These are phyloP conservation scores for Phyllotreta striolata DNA, from an alignment of 2,888 invertebrate species.

Conservation along the genomic window DNA sequence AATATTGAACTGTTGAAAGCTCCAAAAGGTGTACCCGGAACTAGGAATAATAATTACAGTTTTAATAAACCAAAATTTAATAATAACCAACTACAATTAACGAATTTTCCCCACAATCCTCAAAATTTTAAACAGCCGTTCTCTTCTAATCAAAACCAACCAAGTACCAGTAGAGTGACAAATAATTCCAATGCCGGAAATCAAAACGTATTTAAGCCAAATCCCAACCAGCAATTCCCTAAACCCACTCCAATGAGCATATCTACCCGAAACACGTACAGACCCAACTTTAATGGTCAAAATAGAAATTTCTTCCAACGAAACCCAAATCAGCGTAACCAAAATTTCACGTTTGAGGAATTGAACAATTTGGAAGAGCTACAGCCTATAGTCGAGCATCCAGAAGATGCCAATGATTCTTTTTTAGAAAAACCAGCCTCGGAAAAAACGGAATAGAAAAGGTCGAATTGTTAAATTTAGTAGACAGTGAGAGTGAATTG, in stretches of 20 bases:
- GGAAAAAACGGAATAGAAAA: constrained; percentile 1
- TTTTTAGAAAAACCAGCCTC: constrained; percentile 24
- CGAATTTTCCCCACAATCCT: too few species aligned
- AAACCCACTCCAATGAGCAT: constrained; percentile 22
- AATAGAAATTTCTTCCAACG: constrained; percentile 21
- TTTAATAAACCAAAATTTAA: too few species aligned
- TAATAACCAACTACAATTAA: too few species aligned
- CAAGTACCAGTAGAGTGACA: too few species aligned
- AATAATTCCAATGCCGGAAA: constrained; percentile 1
- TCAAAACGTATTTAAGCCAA: constrained; percentile 18
- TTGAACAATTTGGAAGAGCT: constrained; percentile 17
- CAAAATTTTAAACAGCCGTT: too few species aligned
- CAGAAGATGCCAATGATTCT: constrained; percentile 7
- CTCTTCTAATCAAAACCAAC: too few species aligned
- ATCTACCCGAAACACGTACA: constrained; percentile 19
- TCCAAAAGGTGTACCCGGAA: too few species aligned
- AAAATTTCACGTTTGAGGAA: constrained; percentile 16
- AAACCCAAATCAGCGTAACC: constrained; percentile 2
- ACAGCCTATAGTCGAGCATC: constrained; percentile 12
- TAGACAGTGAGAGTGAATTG: constrained; percentile 23
- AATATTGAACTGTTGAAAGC: too few species aligned
- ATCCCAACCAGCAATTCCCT: constrained; percentile 15
- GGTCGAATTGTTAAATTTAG: too few species aligned
- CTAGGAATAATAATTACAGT: too few species aligned
- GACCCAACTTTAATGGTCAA: constrained; percentile 2